Conservation (phyloP, 1,140 invertebrate genomes). For the Pristionchus pacificus region DNA sequence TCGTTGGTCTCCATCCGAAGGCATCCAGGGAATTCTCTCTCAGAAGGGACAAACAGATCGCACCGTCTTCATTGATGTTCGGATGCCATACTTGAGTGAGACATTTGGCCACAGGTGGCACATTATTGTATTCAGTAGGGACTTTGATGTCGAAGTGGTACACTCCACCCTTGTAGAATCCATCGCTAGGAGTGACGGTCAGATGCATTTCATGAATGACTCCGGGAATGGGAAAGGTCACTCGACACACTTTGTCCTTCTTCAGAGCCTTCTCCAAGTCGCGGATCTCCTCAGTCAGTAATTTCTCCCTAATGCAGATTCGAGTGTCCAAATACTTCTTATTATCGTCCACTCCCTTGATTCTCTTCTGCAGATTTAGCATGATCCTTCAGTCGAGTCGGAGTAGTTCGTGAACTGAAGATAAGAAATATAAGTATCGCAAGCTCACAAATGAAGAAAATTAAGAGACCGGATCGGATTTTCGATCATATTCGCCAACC, state of each 20-base stretch:
- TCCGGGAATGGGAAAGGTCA: constrained; percentile 65
- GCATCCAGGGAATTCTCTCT: constrained; percentile 86
- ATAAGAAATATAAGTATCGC: too few species aligned
- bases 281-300: constrained; percentile 70
- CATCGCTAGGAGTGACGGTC: constrained; percentile 77
- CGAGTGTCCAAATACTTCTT: constrained; percentile 58
- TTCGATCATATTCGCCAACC: too few species aligned
- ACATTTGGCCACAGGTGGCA: constrained; percentile 87
- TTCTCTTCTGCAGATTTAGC: constrained; percentile 30
- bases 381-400: too few species aligned
- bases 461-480: too few species aligned
- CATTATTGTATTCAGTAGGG: constrained; percentile 91
- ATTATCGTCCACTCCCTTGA: constrained; percentile 48
- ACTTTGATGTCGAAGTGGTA: constrained; percentile 81
- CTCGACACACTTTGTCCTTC: constrained; percentile 6
- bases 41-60: constrained; percentile 81
- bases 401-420: too few species aligned
- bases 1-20: constrained; percentile 84
- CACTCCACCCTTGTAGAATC: constrained; percentile 78
- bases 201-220: constrained; percentile 75
- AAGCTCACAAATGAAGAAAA: too few species aligned
- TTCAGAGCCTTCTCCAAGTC: constrained; percentile 22
- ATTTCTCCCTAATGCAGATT: constrained; percentile 76
- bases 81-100: constrained; percentile 88
- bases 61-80: constrained; percentile 85